Evolutionary conservation across 2,797 vertebrate genomes (phyloP).

Genomic region (Phrynocephalus vlangalii): DNA sequence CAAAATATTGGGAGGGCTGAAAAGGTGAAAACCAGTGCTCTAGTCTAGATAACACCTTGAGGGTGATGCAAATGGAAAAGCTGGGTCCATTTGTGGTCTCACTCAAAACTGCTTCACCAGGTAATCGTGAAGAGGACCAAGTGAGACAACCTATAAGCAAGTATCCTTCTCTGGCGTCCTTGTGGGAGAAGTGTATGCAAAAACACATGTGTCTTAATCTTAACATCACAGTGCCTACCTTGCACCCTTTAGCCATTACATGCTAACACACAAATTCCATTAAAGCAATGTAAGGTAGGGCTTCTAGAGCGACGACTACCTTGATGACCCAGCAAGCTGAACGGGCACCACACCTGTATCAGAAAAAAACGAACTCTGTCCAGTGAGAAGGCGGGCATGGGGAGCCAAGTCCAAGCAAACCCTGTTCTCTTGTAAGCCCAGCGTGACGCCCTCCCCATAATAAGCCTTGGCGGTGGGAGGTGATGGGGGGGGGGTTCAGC

Average conservation of each 20-base stretch:
- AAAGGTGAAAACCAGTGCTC: background rate
- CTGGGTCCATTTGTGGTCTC: background rate
- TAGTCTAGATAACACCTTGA: background rate
- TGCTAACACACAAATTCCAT: background rate
- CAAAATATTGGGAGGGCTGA: background rate
- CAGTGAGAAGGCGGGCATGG: too few species aligned
- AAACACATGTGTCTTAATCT: background rate
- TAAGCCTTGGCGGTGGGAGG: too few species aligned
- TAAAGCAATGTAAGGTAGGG: background rate
- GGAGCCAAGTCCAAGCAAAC: background rate
- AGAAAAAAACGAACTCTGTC: too few species aligned
- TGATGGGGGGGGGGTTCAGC: too few species aligned
- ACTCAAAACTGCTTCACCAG: background rate
- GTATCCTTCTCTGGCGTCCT: background rate
- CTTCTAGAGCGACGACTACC: background rate
- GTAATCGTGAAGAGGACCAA: background rate
- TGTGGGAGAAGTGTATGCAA: background rate
- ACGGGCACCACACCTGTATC: too few species aligned
- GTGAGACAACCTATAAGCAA: background rate
- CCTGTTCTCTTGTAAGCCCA: too few species aligned
- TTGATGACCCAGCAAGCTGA: background rate
- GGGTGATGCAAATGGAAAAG: background rate
- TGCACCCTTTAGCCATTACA: background rate
- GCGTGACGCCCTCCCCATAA: background rate
- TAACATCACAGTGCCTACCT: too few species aligned